Percentiles rank a stretch among this genome's conserved stretches.
These are phyloP conservation scores for Rhegmatorhina hoffmannsi DNA, from an alignment of 2,113 vertebrate species.

Conservation along the genomic window DNA sequence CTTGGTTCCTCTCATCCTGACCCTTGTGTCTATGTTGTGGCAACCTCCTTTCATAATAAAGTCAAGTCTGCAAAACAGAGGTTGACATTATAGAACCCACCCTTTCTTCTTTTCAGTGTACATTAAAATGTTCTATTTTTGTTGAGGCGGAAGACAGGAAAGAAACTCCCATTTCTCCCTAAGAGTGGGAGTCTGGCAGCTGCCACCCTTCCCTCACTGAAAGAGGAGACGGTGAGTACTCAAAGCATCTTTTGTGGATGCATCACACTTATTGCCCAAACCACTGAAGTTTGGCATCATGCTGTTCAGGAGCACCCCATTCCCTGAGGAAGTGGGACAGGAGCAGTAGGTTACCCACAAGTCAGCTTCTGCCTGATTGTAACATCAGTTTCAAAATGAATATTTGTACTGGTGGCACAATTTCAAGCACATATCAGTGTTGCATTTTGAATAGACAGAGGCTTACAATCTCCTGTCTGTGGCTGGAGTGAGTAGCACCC, in stretches of 20 bases:
- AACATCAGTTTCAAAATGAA: not conserved
- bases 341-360: not conserved
- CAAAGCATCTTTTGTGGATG: not conserved
- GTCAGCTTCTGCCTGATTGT: not conserved
- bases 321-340: not conserved
- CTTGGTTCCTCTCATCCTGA: not conserved
- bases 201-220: constrained; percentile 46
- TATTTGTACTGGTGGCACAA: not conserved
- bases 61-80: not conserved
- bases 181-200: constrained; percentile 35
- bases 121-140: constrained; percentile 49
- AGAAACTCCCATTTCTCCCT: constrained; percentile 53
- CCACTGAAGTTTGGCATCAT: not conserved
- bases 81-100: not conserved
- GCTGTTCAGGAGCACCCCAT: not conserved
- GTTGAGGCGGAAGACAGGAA: constrained; percentile 44
- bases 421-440: not conserved
- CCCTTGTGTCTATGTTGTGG: not conserved
- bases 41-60: not conserved
- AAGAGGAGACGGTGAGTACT: constrained; percentile 48
- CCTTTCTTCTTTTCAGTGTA: not conserved
- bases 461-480: not conserved
- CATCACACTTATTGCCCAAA: not conserved
- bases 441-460: not conserved
- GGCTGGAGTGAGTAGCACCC: not conserved